phyloP scores from a whole-genome alignment of 2,113 vertebrate genomes.

The Sminthopsis crassicaudata region DNA sequence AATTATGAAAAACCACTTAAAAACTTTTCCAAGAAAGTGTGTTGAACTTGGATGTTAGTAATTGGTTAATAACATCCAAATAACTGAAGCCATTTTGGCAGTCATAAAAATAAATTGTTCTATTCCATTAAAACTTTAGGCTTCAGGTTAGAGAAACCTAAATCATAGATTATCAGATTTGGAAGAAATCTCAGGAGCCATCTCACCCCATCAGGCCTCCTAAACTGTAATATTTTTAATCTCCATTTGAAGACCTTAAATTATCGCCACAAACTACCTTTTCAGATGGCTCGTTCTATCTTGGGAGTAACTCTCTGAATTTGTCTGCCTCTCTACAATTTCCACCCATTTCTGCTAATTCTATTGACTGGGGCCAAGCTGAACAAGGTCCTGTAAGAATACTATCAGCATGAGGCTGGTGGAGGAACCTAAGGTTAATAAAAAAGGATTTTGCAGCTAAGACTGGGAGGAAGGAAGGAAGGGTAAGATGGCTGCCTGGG shows the following conservation, averaged over 20 bases:
- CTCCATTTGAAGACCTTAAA: not conserved
- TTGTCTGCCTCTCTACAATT: not conserved
- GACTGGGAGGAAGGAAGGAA: not conserved
- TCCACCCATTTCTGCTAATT: not conserved
- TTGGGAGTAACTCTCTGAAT: not conserved
- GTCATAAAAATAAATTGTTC: not conserved
- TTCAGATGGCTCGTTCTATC: not conserved
- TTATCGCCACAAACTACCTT: not conserved
- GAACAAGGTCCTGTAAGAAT: not conserved
- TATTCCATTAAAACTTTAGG: not conserved
- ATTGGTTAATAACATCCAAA: not conserved
- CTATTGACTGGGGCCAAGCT: not conserved
- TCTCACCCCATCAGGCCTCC: not conserved
- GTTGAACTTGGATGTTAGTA: conserved; percentile 11
- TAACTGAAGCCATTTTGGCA: not conserved
- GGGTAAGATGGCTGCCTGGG: not conserved
- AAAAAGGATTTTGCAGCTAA: not conserved
- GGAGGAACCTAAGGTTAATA: not conserved
- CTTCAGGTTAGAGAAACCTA: not conserved
- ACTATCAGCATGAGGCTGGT: not conserved
- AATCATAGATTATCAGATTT: not conserved
- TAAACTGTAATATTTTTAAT: not conserved
- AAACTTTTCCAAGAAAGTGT: conserved; percentile 5
- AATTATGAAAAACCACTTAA: conserved; percentile 39
- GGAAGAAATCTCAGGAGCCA: not conserved